These are phyloP conservation scores for Chymomyza costata DNA, from an alignment of 1,140 invertebrate genomes.

Conservation along the genomic window DNA sequence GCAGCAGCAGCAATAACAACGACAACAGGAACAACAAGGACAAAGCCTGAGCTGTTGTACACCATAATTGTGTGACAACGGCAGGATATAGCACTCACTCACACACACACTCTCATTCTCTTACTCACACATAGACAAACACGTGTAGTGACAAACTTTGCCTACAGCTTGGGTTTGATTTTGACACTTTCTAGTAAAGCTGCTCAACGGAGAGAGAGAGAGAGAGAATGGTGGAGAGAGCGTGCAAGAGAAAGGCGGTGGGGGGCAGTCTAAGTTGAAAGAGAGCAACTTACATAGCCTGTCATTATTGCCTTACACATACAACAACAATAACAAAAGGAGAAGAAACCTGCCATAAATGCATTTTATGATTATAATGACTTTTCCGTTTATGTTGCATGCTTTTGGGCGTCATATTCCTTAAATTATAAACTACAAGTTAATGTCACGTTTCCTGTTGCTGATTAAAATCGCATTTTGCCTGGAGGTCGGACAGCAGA, in stretches of 20 bases:
- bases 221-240: too few relatives aligned
- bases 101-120: constrained; percentile 9
- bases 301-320: constrained; percentile 58
- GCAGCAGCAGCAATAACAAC: not conserved
- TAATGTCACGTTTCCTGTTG: too few relatives aligned
- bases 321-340: too few relatives aligned
- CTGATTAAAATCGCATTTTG: too few relatives aligned
- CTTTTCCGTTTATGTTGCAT: constrained; percentile 63
- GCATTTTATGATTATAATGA: constrained; percentile 73
- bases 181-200: constrained; percentile 63
- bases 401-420: constrained; percentile 6
- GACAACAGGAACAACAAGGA: not conserved
- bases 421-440: too few relatives aligned
- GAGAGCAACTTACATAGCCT: too few relatives aligned
- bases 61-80: constrained; percentile 71
- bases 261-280: too few relatives aligned
- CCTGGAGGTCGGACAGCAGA: too few relatives aligned
- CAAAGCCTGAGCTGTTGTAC: constrained; percentile 48
- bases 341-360: constrained; percentile 70
- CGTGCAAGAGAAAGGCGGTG: too few relatives aligned
- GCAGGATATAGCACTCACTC: constrained; percentile 39
- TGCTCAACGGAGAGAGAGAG: constrained; percentile 26
- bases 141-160: constrained; percentile 37
- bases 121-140: constrained; percentile 12
- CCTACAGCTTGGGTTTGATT: constrained; percentile 64